phyloP scores from a whole-genome alignment of 2,113 vertebrate genomes.

The Todiramphus chloris region DNA sequence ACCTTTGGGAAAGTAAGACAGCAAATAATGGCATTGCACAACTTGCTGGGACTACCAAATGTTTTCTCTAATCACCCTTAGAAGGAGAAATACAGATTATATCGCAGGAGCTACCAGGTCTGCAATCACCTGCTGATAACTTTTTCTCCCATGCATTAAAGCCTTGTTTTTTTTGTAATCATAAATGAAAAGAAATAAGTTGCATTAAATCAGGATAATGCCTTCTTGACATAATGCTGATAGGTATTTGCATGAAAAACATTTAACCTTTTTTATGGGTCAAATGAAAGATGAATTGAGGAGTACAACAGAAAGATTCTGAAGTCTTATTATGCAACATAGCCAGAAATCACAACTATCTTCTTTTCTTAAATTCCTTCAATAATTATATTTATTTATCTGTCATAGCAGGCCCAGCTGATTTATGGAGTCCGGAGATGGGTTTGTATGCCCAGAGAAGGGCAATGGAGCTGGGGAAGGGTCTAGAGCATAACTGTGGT shows the following conservation, averaged over 20 bases:
- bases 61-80: background rate
- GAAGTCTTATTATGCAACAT: background rate
- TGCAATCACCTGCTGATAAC: background rate
- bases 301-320: background rate
- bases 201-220: background rate
- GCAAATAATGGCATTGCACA: background rate
- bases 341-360: background rate
- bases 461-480: background rate
- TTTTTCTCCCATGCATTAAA: fast-evolving
- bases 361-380: background rate
- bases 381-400: background rate
- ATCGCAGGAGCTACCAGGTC: background rate
- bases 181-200: background rate
- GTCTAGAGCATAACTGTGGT: too few relatives aligned
- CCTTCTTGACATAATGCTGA: background rate
- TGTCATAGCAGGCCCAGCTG: background rate
- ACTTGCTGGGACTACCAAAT: background rate
- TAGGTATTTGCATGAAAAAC: background rate
- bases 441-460: background rate
- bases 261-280: background rate
- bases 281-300: background rate
- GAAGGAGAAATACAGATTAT: background rate
- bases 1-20: background rate
- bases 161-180: background rate
- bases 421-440: background rate